Evolutionary conservation across 2,113 vertebrate genomes (phyloP).

Genomic region (Sisor rabdophorus): DNA sequence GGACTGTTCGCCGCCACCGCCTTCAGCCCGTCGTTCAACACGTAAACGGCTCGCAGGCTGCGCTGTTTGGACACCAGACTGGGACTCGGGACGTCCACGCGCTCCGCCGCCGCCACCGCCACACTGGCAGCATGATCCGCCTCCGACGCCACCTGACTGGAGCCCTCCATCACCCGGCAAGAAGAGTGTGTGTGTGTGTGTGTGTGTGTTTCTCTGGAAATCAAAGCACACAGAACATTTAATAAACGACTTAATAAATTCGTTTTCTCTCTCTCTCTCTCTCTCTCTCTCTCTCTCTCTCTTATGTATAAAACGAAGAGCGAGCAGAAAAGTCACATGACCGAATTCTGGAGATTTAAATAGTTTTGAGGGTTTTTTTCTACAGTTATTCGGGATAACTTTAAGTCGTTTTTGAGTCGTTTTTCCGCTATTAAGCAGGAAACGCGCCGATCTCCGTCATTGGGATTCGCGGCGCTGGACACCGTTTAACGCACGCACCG

Average conservation of each 20-base stretch:
- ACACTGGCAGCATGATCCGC: constrained; percentile 60
- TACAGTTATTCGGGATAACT: no score
- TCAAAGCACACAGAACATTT: not conserved
- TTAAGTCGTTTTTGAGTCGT: no score
- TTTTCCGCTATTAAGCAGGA: no score
- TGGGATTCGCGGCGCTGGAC: no score
- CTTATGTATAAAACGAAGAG: not conserved
- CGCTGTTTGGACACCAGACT: constrained; percentile 65
- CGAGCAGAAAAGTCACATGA: not conserved
- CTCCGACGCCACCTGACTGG: constrained; percentile 61
- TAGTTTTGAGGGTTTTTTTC: no score
- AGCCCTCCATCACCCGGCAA: constrained; percentile 61
- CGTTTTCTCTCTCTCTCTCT: not conserved
- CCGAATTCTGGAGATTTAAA: not conserved
- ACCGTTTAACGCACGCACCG: no score
- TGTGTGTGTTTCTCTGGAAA: not conserved
- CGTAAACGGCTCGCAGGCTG: constrained; percentile 76
- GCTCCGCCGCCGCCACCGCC: constrained; percentile 37
- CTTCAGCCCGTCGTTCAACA: constrained; percentile 77
- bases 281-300: no score
- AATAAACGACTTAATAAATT: not conserved
- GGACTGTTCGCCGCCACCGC: constrained; percentile 73
- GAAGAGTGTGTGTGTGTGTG: not conserved
- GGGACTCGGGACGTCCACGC: constrained; percentile 49
- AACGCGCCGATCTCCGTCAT: no score